phyloP scores from a whole-genome alignment of 2,888 invertebrate species.

The Eustalomyia histrio region DNA sequence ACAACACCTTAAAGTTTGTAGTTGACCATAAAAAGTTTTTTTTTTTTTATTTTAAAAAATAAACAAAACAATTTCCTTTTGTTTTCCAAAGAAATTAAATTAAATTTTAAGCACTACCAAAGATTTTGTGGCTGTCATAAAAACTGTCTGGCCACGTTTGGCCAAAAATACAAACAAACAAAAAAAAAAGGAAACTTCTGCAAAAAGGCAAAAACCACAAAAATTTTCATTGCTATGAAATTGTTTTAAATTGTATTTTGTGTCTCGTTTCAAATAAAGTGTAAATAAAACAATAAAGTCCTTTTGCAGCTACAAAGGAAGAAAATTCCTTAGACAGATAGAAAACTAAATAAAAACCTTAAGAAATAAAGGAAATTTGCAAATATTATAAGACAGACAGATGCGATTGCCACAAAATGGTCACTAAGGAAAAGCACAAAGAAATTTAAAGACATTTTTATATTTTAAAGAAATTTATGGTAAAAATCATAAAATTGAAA shows the following conservation, averaged over 20 bases:
- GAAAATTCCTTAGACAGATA: neutral
- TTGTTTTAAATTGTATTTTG: slow-evolving; percentile 61
- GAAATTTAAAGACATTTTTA: neutral
- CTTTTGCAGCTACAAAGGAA: slow-evolving; percentile 26
- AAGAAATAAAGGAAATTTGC: neutral
- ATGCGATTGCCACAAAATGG: neutral
- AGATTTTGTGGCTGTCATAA: slow-evolving; percentile 76
- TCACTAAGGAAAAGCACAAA: neutral
- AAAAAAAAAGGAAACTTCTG: slow-evolving; percentile 23
- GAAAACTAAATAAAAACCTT: neutral
- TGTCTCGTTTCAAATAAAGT: slow-evolving; percentile 55
- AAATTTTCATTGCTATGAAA: slow-evolving; percentile 61
- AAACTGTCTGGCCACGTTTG: slow-evolving; percentile 77
- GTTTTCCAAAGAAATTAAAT: slow-evolving; percentile 75
- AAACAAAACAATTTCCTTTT: slow-evolving; percentile 44
- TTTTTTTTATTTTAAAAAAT: slow-evolving; percentile 5
- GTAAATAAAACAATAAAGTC: slow-evolving; percentile 56
- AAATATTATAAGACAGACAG: neutral
- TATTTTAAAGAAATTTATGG: too few species aligned
- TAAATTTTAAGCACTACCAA: slow-evolving; percentile 75
- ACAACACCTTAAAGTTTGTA: slow-evolving; percentile 2
- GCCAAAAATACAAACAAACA: slow-evolving; percentile 12
- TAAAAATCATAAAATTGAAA: neutral
- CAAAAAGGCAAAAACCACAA: slow-evolving; percentile 55
- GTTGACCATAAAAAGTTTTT: neutral